Base-by-base conservation (phyloP, 1,140 invertebrate genomes). In the Lineus longissimus region DNA sequence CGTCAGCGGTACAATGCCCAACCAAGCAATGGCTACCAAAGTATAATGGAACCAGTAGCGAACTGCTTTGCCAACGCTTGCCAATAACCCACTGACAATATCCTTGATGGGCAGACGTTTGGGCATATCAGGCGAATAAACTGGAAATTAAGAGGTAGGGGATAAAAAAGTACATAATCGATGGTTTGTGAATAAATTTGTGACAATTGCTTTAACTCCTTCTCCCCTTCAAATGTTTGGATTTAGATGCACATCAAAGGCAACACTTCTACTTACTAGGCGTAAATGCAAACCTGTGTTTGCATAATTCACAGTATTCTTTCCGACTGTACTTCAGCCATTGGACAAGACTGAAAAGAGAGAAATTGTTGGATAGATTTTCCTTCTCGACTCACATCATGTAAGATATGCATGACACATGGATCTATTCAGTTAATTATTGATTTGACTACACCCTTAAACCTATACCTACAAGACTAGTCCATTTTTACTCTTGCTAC, bases 81-180 rank as follows among this genome's bases (percentile, higher is more conserved):
- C 88, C 54, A 97, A 85, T 22, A 98, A 82, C 1, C 96, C 95
- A 61, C 89, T 89, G 0, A 94, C 85, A 0, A 97, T 92, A 79
- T 96, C 94, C 68, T 88, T 87, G 25, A 98, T 84, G 0, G 97
- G 97, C 67, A 99, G 82, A 63, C 96, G 85, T 55, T 96, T 89
- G 11, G 97, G 97, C 97, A 99, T 99, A 77, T 99, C 95, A 25
- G 95, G 93, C 11, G 95, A 95, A 84, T 99, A 99, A 69, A 99
- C 86, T 87, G 72, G 29, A 78, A 76, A 9, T 17, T 27, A 61
- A n/a, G n/a, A n/a, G n/a, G 17, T 9, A 45, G 11, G 29, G 19
- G 22, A 45, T 11, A 45, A 22, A 23, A 19, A 61, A 22, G 11
- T 9, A n/a, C 17, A 19, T 7, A n/a, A 51, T 17, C 22, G 13